These are phyloP conservation scores for Pantherophis vulpinus DNA, from an alignment of 2,797 vertebrate species.

Conservation along the genomic window DNA sequence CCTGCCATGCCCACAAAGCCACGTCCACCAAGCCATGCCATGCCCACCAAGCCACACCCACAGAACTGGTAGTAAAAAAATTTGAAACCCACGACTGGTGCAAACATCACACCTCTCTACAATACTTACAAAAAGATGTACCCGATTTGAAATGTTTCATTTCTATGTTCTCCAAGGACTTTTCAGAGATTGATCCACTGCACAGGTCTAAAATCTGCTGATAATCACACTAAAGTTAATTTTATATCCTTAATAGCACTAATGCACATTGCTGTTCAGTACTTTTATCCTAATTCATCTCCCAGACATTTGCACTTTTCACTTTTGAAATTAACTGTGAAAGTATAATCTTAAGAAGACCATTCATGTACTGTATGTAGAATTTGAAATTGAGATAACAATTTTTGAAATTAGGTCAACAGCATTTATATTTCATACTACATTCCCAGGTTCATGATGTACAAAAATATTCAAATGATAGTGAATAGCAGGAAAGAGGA, in stretches of 20 bases:
- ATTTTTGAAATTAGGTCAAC: not conserved
- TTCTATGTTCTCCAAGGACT: not conserved
- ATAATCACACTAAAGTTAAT: not conserved
- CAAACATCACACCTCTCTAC: not conserved
- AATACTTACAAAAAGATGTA: not conserved
- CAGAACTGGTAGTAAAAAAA: too few relatives aligned
- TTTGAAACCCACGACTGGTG: not conserved
- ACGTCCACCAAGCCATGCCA: too few relatives aligned
- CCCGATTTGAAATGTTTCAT: not conserved
- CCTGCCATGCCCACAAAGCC: too few relatives aligned
- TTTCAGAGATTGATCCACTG: not conserved
- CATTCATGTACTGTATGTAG: too few relatives aligned
- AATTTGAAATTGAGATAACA: not conserved
- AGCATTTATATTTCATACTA: not conserved
- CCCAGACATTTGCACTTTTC: not conserved
- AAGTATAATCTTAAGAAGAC: not conserved
- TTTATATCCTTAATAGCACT: not conserved
- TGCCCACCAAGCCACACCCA: too few relatives aligned
- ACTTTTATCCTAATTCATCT: not conserved
- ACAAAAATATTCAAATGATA: not conserved
- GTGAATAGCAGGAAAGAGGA: not conserved
- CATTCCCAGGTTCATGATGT: not conserved
- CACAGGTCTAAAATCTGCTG: not conserved
- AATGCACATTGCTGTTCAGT: not conserved
- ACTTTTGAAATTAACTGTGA: not conserved